Evolutionary conservation across 2,888 invertebrate genomes (phyloP).

Genomic region (Ichneumoninae sp.): DNA sequence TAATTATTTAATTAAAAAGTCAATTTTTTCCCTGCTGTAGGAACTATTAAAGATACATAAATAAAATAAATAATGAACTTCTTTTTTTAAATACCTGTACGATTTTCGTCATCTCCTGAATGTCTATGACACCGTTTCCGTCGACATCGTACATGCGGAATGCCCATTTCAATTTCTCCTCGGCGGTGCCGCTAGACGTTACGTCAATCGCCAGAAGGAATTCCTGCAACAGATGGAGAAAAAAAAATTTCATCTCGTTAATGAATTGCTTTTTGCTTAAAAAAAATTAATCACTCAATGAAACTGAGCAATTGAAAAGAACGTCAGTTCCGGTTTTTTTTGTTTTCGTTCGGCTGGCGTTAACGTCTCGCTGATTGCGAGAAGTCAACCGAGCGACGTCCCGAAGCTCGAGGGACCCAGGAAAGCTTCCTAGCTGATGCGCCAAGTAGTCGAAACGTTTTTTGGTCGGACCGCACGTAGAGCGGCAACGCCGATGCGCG

Average conservation of each 20-base stretch:
- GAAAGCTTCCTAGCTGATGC: conserved; percentile 6
- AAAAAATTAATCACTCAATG: not conserved
- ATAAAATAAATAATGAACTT: not conserved
- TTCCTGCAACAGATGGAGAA: conserved; percentile 89
- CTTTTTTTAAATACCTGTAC: conserved; percentile 91
- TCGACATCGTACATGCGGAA: conserved; percentile 99
- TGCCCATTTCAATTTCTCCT: conserved; percentile 99
- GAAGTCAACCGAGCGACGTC: not conserved
- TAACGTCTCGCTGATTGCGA: not conserved
- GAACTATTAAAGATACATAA: not conserved
- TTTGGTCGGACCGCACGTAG: conserved; percentile 43
- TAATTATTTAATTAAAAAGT: too few relatives aligned
- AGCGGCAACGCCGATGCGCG: conserved; percentile 26
- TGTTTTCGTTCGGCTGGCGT: not conserved
- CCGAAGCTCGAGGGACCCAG: not conserved
- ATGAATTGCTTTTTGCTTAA: not conserved
- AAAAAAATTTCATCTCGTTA: conserved; percentile 45
- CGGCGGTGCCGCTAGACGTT: conserved; percentile 98
- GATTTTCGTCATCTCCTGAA: conserved; percentile 99
- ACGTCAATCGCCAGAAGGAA: conserved; percentile 99
- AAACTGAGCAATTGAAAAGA: conserved; percentile 4
- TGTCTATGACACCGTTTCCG: conserved; percentile 98
- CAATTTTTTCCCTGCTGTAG: too few relatives aligned
- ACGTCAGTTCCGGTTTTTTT: not conserved
- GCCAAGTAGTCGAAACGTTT: conserved; percentile 48